These are phyloP conservation scores for Ephialtes manifestator DNA, from an alignment of 2,888 invertebrate genomes.

Conservation along the genomic window DNA sequence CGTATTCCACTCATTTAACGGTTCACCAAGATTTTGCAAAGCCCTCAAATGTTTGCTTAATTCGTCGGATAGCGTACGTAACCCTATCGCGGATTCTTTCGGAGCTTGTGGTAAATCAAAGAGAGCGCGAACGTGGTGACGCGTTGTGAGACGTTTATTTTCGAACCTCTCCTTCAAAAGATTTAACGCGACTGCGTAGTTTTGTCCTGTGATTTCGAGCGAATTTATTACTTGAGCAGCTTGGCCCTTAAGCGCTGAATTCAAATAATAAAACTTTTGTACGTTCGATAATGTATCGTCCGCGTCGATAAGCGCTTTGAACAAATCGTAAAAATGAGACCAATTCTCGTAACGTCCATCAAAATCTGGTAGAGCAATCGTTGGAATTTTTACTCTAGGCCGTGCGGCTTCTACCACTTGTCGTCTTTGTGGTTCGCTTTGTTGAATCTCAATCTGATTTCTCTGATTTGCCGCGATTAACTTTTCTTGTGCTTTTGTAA, in stretches of 20 bases:
- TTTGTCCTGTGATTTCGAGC: slow-evolving; percentile 39
- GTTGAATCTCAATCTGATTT: background rate
- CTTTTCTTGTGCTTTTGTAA: background rate
- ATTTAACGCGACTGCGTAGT: slow-evolving; percentile 46
- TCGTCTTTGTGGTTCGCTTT: background rate
- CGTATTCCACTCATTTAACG: slow-evolving; percentile 49
- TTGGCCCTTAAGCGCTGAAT: slow-evolving; percentile 42
- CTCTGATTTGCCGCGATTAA: background rate
- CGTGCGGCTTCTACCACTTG: background rate
- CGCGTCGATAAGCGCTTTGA: slow-evolving; percentile 45
- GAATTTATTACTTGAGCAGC: slow-evolving; percentile 54
- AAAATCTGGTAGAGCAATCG: slow-evolving; percentile 45
- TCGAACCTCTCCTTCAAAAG: slow-evolving; percentile 55
- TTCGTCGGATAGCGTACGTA: slow-evolving; percentile 45
- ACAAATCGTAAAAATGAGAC: slow-evolving; percentile 56
- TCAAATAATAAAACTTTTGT: slow-evolving; percentile 59
- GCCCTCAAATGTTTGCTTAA: slow-evolving; percentile 39
- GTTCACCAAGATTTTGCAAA: slow-evolving; percentile 43
- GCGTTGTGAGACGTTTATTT: slow-evolving; percentile 42
- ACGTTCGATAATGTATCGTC: slow-evolving; percentile 40
- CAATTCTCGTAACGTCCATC: slow-evolving; percentile 59
- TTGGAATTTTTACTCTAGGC: slow-evolving; percentile 46
- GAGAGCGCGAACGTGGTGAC: slow-evolving; percentile 41
- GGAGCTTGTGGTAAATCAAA: slow-evolving; percentile 35
- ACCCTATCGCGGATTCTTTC: slow-evolving; percentile 36